Base-by-base conservation (phyloP, 2,113 vertebrate genomes). In the Ciconia boyciana region DNA sequence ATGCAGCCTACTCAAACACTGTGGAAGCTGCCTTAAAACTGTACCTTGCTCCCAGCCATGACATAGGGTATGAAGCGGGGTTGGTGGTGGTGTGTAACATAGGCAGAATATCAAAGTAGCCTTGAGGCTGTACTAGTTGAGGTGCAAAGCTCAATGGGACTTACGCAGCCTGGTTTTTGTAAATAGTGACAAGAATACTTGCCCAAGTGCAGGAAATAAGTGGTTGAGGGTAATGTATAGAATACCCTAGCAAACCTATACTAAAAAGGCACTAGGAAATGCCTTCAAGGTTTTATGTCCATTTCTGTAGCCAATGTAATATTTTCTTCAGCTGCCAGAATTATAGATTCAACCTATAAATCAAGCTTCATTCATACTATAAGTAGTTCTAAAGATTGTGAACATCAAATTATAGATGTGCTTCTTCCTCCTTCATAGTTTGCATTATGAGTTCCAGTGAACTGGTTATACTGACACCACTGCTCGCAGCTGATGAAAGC, bases 1-100 rank as follows among this genome's bases (percentile, higher is more conserved):
- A 0, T 6, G 12, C 43, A 31, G 24, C 48, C 60, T 78, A 24
- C 41, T 28, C 36, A 43, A 9, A 29, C 2, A 3, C 39, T 24
- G 29, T 8, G 16, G 6, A 87, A 29, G 22, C 34, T 85, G 65
- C 29, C 31, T 34, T 62, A 6, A n/a, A 55, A 9, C 16, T 18
- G 17, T 7, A 1, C 11, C 29, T 76, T 75, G 4, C 29, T 76
- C 16, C 43, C 61, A 68, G 83, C 20, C 6, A 0, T 12, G 65
- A 11, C 26, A 1, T 1, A 1, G 22, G 55, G 41, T 34, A 5
- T 11, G 19, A 31, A 74, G 11, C 2, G 0, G 48, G 28, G 11
- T 26, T 65, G 32, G 9, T 60, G 28, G 7, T 31, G 19, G 5
- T 34, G 44, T 41, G 66, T 4, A 6, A 32, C 15, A 1, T 7